These are phyloP conservation scores for Operophtera brumata DNA, from an alignment of 2,888 invertebrate genomes.

Conservation along the genomic window DNA sequence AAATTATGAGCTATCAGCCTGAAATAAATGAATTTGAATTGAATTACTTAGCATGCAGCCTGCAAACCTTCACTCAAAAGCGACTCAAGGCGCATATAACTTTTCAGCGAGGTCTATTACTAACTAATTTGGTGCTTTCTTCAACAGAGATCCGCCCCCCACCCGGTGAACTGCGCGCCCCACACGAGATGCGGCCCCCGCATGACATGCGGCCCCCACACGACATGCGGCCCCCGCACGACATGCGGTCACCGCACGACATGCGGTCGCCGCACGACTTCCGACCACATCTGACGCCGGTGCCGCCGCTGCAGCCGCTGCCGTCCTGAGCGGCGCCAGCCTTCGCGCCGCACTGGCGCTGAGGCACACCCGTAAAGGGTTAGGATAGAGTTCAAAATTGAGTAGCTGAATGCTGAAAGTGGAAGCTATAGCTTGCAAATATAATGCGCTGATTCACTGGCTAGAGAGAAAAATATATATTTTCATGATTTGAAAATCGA, in stretches of 20 bases:
- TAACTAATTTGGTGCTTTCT: neutral
- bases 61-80: no score
- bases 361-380: conserved; percentile 47
- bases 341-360: conserved; percentile 76
- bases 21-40: no score
- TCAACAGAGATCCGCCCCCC: conserved; percentile 60
- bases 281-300: conserved; percentile 51
- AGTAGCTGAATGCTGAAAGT: conserved; percentile 21
- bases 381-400: conserved; percentile 25
- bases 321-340: conserved; percentile 74
- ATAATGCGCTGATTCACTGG: neutral
- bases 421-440: neutral
- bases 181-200: conserved; percentile 44
- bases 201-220: conserved; percentile 40
- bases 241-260: conserved; percentile 47
- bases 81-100: no score
- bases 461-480: neutral
- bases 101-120: no score
- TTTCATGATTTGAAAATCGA: neutral
- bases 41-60: no score
- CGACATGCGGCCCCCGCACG: conserved; percentile 41
- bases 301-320: conserved; percentile 66
- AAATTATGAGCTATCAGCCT: no score
- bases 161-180: conserved; percentile 59
- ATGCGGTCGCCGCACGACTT: conserved; percentile 64